These are phyloP conservation scores for Centrocercus urophasianus DNA, from an alignment of 2,113 vertebrate species.

Conservation along the genomic window DNA sequence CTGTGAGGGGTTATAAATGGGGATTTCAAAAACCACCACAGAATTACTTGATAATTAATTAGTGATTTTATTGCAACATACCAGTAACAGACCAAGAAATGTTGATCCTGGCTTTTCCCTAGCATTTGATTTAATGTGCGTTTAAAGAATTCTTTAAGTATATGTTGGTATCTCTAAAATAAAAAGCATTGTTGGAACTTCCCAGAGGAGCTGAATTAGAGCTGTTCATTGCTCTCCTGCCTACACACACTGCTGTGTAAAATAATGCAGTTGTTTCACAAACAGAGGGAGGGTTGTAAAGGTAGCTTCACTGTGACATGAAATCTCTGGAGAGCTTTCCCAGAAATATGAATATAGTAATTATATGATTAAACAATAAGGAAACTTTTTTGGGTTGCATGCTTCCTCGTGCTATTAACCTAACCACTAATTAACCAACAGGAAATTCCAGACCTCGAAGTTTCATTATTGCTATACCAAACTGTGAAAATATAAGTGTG, in stretches of 20 bases:
- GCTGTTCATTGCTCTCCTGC: neutral
- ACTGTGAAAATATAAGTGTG: constrained; percentile 57
- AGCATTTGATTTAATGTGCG: neutral
- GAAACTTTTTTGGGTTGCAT: constrained; percentile 36
- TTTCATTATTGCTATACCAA: constrained; percentile 56
- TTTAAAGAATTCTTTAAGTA: neutral
- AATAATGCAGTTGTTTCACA: constrained; percentile 28
- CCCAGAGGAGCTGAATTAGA: neutral
- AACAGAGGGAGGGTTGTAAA: neutral
- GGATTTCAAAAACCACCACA: neutral
- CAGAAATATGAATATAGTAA: constrained; percentile 46
- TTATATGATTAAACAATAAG: constrained; percentile 58
- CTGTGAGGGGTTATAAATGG: neutral
- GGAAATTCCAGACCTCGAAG: constrained; percentile 55
- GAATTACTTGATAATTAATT: neutral
- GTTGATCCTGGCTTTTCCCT: neutral
- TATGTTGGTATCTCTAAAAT: neutral
- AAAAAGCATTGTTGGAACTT: neutral
- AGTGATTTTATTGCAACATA: neutral
- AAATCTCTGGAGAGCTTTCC: constrained; percentile 45
- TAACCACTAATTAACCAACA: constrained; percentile 63
- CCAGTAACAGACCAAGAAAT: neutral
- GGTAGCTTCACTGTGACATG: constrained; percentile 41
- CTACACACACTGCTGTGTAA: neutral
- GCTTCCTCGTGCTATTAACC: constrained; percentile 56